Evolutionary conservation across 2,113 vertebrate species (phyloP), one percentile per base, ranked within the genome.

Genomic region (Monarcha castaneiventris): DNA sequence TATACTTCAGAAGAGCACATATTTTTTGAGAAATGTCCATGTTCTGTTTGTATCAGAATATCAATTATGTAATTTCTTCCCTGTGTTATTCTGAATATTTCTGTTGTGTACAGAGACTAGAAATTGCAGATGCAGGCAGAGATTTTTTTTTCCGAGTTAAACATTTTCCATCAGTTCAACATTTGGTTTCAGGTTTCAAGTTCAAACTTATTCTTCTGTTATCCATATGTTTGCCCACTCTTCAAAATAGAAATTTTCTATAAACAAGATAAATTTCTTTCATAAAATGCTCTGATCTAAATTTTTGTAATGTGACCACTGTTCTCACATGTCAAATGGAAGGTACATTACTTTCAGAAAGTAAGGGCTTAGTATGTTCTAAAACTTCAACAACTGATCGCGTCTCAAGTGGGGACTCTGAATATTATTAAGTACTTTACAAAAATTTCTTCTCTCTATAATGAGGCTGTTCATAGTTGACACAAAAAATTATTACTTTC

Each of bases 111-210:
- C 4, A 61, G 78, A 80, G 78, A 91, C 23, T 85, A 76, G 77
- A 91, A 97, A 89, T 73, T 80, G 54, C 58, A 94, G 69, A 96
- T 35, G 49, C 37, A 93, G 30, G 66, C 62, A 94, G 30, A 80
- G 54, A n/a, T 32, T 29, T 89, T 88, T 86, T 94, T 64, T 81
- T 18, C 37, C 11, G 23, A 73, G 63, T 87, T 91, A 95, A 93
- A 91, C 67, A 80, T 73, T 85, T 91, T 93, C n/a, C 83, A 58
- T 56, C 37, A 67, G 63, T 87, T 62, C 3, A 13, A 79, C 77
- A n/a, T 79, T 94, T 62, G 54, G 89, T 79, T 96, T 94, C 84
- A 74, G 51, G 33, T 94, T 94, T 96, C 81, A 79, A 43, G 66
- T 83, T 94, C 67, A 89, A 76, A 66, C 18, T 87, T 37, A 2